Evolutionary conservation across 2,113 vertebrate genomes (phyloP).

Genomic region (Mastomys natalensis): DNA sequence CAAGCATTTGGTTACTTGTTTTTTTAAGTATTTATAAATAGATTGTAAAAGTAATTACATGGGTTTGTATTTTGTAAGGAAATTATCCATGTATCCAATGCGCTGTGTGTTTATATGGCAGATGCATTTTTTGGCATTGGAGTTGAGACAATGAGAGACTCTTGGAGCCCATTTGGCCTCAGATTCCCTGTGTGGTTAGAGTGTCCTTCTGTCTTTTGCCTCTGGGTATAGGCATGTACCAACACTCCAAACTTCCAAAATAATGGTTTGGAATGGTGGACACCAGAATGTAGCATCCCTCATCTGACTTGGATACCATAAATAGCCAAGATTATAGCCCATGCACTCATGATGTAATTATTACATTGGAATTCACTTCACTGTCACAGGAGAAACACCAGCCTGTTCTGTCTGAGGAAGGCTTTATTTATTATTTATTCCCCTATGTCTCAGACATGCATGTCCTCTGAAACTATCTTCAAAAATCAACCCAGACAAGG

Average conservation of each 20-base stretch:
- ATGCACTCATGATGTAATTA: constrained; percentile 50
- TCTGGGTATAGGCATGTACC: background rate
- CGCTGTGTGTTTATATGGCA: background rate
- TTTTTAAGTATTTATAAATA: background rate
- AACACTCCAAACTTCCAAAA: background rate
- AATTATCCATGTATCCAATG: background rate
- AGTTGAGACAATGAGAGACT: background rate
- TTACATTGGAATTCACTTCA: constrained; percentile 57
- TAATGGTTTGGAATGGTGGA: constrained; percentile 45
- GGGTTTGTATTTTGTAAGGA: background rate
- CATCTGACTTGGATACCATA: constrained; percentile 59
- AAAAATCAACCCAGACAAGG: background rate
- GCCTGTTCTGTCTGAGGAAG: constrained; percentile 19
- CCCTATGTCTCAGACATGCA: background rate
- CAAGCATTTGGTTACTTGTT: background rate
- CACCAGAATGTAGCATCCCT: constrained; percentile 54
- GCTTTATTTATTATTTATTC: constrained; percentile 50
- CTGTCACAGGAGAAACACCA: constrained; percentile 45
- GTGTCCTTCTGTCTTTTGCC: background rate
- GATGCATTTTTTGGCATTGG: background rate
- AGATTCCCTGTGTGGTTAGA: background rate
- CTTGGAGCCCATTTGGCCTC: background rate
- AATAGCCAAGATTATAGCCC: constrained; percentile 63
- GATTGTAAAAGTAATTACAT: background rate
- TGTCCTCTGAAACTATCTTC: background rate